These are phyloP conservation scores for Leuciscus waleckii DNA, from an alignment of 2,797 vertebrate genomes.

Conservation along the genomic window DNA sequence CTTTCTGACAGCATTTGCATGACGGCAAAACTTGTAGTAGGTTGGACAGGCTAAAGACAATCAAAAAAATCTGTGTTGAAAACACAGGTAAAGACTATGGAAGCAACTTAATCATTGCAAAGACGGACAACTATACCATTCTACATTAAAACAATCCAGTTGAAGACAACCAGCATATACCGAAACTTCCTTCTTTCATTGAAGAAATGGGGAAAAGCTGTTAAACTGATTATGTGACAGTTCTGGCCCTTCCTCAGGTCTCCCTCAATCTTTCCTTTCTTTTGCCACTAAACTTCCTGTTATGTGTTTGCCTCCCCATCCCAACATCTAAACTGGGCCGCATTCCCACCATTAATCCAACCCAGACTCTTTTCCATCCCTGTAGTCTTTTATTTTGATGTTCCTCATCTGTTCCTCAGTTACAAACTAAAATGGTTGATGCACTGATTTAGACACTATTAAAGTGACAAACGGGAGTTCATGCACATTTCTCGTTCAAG, in stretches of 20 bases:
- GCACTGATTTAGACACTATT: constrained; percentile 24
- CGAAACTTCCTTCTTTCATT: constrained; percentile 37
- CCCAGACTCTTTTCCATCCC: constrained; percentile 48
- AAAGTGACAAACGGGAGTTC: constrained; percentile 30
- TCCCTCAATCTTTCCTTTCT: constrained; percentile 50
- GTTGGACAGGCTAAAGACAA: neutral
- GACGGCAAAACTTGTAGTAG: neutral
- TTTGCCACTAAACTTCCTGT: constrained; percentile 72
- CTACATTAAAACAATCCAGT: constrained; percentile 7
- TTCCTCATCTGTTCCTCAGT: constrained; percentile 30
- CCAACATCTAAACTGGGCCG: constrained; percentile 50
- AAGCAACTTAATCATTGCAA: neutral
- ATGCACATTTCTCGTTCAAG: constrained; percentile 25
- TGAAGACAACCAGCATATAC: constrained; percentile 1
- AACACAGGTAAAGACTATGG: neutral
- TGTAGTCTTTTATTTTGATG: constrained; percentile 26
- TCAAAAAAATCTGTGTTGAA: neutral
- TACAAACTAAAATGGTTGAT: neutral
- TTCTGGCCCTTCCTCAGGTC: neutral
- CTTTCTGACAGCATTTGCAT: constrained; percentile 8
- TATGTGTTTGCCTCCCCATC: constrained; percentile 58
- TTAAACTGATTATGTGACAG: constrained; percentile 54
- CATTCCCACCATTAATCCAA: constrained; percentile 51
- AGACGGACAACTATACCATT: neutral
- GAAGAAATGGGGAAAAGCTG: constrained; percentile 60